A percentile compares a stretch with the other conserved stretches of the same genome.
Conservation (phyloP, 1,140 invertebrate species). For the Euwallacea fornicatus region DNA sequence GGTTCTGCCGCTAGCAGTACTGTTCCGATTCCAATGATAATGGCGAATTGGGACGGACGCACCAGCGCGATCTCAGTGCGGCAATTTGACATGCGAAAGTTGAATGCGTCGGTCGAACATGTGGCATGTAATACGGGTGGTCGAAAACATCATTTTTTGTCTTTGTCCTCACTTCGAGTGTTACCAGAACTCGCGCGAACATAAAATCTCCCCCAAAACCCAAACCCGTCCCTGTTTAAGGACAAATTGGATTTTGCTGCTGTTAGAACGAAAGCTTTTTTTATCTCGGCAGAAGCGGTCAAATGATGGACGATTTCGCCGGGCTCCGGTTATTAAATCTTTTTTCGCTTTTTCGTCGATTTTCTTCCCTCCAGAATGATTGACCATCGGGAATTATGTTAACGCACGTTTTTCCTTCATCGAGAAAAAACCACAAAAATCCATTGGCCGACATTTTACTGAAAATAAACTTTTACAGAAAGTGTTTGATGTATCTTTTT, state of each 20-base stretch:
- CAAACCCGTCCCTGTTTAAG: conserved; percentile 8
- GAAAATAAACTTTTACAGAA: conserved; percentile 18
- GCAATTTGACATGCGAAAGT: no score
- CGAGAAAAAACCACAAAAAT: neutral
- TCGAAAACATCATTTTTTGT: no score
- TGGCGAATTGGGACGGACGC: no score
- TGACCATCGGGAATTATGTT: conserved; percentile 32
- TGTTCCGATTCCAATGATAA: no score
- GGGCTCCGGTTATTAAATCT: conserved; percentile 36
- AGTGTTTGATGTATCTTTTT: conserved; percentile 6
- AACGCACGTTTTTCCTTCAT: neutral
- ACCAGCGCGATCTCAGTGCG: no score
- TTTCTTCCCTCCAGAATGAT: conserved; percentile 29
- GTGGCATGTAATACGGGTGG: no score
- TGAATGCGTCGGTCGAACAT: no score
- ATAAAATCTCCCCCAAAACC: neutral
- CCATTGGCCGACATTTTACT: conserved; percentile 28
- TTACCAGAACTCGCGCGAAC: no score
- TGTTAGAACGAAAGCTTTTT: conserved; percentile 28
- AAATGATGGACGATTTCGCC: conserved; percentile 35
- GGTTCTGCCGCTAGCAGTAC: neutral
- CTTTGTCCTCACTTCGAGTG: no score
- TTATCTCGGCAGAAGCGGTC: conserved; percentile 34
- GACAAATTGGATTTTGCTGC: conserved; percentile 34
- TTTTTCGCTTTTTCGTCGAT: conserved; percentile 38